Evolutionary conservation across 2,113 vertebrate genomes (phyloP).

Genomic region (Coturnix japonica): DNA sequence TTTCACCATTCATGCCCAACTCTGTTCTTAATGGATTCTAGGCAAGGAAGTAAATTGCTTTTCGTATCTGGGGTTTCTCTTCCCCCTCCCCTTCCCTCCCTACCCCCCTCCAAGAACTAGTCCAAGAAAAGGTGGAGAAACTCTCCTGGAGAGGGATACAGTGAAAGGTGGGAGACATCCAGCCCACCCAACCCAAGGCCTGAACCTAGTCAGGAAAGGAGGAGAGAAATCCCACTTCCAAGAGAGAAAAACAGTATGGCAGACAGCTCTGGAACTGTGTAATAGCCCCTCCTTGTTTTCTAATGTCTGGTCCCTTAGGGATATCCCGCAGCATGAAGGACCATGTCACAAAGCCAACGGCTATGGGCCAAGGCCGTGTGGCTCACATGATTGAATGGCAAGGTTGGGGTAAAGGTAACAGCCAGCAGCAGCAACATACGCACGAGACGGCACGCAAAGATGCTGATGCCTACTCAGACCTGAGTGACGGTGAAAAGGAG

Average conservation of each 20-base stretch:
- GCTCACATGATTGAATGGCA: conserved; percentile 99
- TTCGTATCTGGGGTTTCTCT: background rate
- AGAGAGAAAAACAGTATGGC: background rate
- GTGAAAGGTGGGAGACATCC: background rate
- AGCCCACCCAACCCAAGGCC: background rate
- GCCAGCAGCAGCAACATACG: conserved; percentile 85
- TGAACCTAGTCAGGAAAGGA: background rate
- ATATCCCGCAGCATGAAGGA: conserved; percentile 95
- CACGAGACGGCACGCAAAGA: conserved; percentile 90
- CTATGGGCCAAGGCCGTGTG: conserved; percentile 94
- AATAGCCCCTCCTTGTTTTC: conserved; percentile 63
- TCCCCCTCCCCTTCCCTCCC: background rate
- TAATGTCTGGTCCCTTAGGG: conserved; percentile 81
- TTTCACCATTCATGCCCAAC: background rate
- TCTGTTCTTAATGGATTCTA: conserved; percentile 41
- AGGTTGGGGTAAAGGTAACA: conserved; percentile 89
- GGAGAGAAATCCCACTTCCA: background rate
- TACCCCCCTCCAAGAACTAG: background rate
- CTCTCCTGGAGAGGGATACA: background rate
- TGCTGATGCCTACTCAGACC: conserved; percentile 94
- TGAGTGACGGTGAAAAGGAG: conserved; percentile 97
- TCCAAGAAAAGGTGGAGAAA: background rate
- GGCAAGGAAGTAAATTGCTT: conserved; percentile 40
- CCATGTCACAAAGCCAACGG: conserved; percentile 96
- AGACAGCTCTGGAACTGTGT: background rate